Conservation (phyloP, 2,113 vertebrate species). For the Tinamus guttatus region DNA sequence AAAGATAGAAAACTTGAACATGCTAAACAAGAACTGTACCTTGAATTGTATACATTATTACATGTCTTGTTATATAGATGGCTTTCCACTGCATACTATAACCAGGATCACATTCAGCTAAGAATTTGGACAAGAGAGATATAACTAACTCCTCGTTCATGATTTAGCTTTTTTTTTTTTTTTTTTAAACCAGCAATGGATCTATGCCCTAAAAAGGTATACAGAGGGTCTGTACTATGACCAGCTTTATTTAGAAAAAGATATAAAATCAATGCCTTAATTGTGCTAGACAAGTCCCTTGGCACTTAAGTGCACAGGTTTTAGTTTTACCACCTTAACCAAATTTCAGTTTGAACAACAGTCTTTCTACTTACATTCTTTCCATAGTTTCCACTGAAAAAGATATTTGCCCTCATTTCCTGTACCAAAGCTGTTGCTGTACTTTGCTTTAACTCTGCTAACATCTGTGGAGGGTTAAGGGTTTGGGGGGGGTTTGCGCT, state of each 20-base stretch:
- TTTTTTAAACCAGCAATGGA: background rate
- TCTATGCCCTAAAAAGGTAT: background rate
- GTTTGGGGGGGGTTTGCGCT: background rate
- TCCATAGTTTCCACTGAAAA: conserved; percentile 25
- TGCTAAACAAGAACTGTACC: background rate
- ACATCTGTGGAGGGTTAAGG: conserved; percentile 4
- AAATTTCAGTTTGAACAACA: background rate
- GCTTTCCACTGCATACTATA: background rate
- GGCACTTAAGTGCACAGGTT: background rate
- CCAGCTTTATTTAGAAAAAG: background rate
- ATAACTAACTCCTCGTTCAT: background rate
- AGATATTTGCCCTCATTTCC: conserved; percentile 55
- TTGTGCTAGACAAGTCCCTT: background rate
- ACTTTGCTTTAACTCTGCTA: background rate
- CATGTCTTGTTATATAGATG: background rate
- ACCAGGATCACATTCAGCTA: background rate
- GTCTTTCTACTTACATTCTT: conserved; percentile 46
- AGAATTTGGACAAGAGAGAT: background rate
- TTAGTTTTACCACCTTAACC: background rate
- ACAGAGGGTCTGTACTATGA: background rate
- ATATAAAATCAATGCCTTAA: background rate
- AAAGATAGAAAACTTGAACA: background rate
- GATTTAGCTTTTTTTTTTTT: background rate
- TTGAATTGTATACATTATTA: background rate
- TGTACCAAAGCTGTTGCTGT: conserved; percentile 41